These are phyloP conservation scores for Enteromius treurensis DNA, from an alignment of 2,797 vertebrate species.

Conservation along the genomic window DNA sequence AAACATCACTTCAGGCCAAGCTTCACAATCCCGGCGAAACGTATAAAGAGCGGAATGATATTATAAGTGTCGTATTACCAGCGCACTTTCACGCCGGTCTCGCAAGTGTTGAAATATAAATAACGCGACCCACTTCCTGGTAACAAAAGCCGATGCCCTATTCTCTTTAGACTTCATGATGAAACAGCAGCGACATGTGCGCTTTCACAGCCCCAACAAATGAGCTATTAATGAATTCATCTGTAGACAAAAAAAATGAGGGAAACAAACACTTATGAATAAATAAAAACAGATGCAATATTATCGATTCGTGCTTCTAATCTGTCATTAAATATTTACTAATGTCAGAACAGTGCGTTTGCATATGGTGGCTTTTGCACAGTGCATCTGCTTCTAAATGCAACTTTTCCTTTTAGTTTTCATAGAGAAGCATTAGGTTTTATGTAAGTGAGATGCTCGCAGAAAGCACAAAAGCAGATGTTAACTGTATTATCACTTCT, in stretches of 20 bases:
- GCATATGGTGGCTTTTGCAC: not conserved
- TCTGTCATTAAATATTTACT: slow-evolving; percentile 4
- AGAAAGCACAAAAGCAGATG: not conserved
- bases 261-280: not conserved
- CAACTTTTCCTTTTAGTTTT: not conserved
- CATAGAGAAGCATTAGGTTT: not conserved
- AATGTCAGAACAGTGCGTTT: not conserved
- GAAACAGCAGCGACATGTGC: slow-evolving; percentile 11
- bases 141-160: slow-evolving; percentile 76
- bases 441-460: not conserved
- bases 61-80: slow-evolving; percentile 74
- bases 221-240: not conserved
- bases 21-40: not conserved
- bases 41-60: slow-evolving; percentile 22
- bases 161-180: slow-evolving; percentile 59
- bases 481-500: not conserved
- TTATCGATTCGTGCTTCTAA: slow-evolving; percentile 4
- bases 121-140: slow-evolving; percentile 81
- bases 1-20: not conserved
- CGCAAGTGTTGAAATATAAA: slow-evolving; percentile 81
- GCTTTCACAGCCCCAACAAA: not conserved
- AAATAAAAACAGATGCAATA: not conserved
- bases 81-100: slow-evolving; percentile 61
- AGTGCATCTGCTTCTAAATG: not conserved
- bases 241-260: not conserved